Conservation (phyloP, 53 echinoderm and acorn worm genomes). For the Zoroaster sp. region DNA sequence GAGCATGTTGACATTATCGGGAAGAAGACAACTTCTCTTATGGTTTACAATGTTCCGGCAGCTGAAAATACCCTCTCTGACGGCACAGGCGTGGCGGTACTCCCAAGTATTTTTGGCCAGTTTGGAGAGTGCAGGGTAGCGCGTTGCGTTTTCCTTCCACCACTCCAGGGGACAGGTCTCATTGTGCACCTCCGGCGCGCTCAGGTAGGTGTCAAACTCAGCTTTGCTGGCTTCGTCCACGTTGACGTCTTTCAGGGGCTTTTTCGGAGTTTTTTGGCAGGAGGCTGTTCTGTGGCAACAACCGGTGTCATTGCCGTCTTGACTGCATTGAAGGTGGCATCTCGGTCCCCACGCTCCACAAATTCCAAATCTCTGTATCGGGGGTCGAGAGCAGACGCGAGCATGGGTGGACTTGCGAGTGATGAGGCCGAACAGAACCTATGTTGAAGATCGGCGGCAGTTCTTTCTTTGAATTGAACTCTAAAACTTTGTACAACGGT, state of each 20-base stretch:
- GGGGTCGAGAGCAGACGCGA: not conserved
- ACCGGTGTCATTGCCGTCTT: not conserved
- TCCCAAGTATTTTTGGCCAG: not conserved
- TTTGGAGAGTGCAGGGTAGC: not conserved
- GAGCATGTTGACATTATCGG: slow-evolving; percentile 55
- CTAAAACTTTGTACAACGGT: no score
- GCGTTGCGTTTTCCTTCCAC: slow-evolving; percentile 13
- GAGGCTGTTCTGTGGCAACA: not conserved
- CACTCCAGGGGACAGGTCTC: not conserved
- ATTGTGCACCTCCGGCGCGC: not conserved
- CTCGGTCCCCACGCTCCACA: not conserved
- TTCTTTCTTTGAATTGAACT: not conserved
- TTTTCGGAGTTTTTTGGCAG: not conserved
- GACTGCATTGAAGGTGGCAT: not conserved
- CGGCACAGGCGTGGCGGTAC: slow-evolving; percentile 51
- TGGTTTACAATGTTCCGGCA: slow-evolving; percentile 27
- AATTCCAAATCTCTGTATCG: not conserved
- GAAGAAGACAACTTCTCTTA: slow-evolving; percentile 10
- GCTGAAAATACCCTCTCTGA: slow-evolving; percentile 38
- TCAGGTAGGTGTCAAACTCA: not conserved
- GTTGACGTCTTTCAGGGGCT: not conserved
- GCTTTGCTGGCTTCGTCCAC: not conserved
- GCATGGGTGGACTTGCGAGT: not conserved
- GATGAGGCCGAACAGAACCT: not conserved
- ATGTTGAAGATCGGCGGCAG: not conserved